A percentile compares a stretch with the other conserved stretches of the same genome.
phyloP scores from a whole-genome alignment of 2,797 vertebrate genomes.

The Sebastes cheni region DNA sequence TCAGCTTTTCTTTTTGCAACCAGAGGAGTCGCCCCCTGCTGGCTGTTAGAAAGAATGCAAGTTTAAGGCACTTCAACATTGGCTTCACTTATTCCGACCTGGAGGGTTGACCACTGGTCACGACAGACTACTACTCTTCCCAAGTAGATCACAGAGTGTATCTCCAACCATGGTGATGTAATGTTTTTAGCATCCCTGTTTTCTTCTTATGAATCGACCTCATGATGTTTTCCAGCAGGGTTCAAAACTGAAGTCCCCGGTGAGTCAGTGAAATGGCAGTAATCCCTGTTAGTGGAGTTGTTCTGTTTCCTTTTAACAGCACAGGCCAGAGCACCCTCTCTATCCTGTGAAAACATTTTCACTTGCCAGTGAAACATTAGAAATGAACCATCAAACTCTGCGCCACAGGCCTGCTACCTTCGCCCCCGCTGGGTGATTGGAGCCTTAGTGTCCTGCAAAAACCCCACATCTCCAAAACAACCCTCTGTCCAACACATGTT shows the following conservation, averaged over 20 bases:
- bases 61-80: no score
- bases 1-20: no score
- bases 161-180: background rate
- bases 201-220: background rate
- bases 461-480: background rate
- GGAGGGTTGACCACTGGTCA: background rate
- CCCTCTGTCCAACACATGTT: background rate
- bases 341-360: conserved; percentile 64
- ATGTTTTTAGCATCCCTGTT: background rate
- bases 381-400: conserved; percentile 74
- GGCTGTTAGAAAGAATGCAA: no score
- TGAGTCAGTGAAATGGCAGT: conserved; percentile 7
- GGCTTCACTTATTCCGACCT: no score
- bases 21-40: no score
- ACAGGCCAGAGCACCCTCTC: background rate
- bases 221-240: background rate
- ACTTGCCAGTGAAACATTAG: conserved; percentile 64
- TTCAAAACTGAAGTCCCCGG: background rate
- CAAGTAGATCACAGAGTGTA: background rate
- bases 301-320: conserved; percentile 27
- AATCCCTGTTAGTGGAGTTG: conserved; percentile 8
- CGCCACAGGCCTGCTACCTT: conserved; percentile 19
- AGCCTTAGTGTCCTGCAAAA: background rate
- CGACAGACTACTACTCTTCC: background rate
- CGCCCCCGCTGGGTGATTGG: conserved; percentile 21